Conservation (phyloP, 1,140 invertebrate species). For the Maniola jurtina region DNA sequence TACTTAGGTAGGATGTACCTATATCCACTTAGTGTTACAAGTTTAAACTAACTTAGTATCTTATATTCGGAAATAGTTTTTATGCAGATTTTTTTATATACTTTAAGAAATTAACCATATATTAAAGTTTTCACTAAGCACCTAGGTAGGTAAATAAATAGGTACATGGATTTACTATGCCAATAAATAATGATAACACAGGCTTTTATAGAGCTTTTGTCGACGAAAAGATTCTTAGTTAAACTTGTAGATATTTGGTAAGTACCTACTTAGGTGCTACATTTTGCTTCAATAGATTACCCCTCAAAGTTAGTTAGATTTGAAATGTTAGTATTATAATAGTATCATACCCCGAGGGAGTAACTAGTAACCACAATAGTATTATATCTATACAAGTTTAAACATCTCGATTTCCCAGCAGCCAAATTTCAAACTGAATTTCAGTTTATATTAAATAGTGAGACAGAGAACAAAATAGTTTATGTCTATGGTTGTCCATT, state of each 20-base stretch:
- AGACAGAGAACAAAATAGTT: background rate
- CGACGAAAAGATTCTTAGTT: no score
- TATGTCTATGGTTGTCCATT: background rate
- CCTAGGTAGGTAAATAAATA: no score
- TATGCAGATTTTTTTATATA: no score
- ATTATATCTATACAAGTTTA: conserved; percentile 38
- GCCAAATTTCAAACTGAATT: conserved; percentile 46
- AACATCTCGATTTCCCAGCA: conserved; percentile 67
- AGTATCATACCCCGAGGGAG: conserved; percentile 32
- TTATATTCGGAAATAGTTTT: no score
- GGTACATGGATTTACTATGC: no score
- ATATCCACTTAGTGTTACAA: no score
- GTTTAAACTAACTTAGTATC: no score
- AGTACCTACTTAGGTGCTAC: background rate
- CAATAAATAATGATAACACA: no score
- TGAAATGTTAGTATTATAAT: conserved; percentile 27
- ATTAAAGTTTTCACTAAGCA: no score
- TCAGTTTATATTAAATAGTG: conserved; percentile 20
- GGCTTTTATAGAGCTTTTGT: no score
- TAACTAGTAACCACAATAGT: conserved; percentile 39
- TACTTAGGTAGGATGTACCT: no score
- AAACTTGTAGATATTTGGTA: background rate
- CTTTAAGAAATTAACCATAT: no score
- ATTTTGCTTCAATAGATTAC: conserved; percentile 8
- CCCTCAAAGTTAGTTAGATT: conserved; percentile 23